Conservation (phyloP, 2,113 vertebrate genomes). For the Phycodurus eques region DNA sequence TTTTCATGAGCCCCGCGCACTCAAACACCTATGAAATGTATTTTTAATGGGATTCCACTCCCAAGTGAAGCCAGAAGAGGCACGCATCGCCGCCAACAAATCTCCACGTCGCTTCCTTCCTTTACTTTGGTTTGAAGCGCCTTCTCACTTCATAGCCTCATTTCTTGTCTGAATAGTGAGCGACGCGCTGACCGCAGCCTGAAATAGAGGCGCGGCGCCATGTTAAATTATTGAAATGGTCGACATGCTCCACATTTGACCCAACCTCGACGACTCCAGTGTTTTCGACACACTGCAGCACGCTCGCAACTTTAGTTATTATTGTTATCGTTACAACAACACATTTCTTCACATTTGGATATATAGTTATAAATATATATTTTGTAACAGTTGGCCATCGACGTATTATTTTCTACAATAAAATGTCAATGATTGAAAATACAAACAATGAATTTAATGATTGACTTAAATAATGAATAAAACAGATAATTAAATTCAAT, state of each 20-base stretch:
- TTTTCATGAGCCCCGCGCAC: conserved; percentile 36
- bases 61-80: conserved; percentile 22
- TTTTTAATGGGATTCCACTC: conserved; percentile 46
- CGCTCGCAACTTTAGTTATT: neutral
- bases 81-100: neutral
- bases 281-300: conserved; percentile 29
- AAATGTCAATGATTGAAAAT: too few relatives aligned
- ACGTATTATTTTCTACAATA: too few relatives aligned
- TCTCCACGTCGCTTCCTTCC: neutral
- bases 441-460: too few relatives aligned
- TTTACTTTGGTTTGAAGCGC: neutral
- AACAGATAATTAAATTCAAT: too few relatives aligned
- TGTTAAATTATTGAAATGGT: conserved; percentile 67
- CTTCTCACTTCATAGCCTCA: conserved; percentile 4
- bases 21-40: conserved; percentile 34
- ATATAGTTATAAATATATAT: too few relatives aligned
- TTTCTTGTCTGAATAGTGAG: conserved; percentile 37
- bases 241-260: conserved; percentile 37
- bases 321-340: neutral
- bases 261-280: conserved; percentile 26
- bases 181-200: conserved; percentile 26
- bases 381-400: too few relatives aligned
- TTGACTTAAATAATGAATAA: too few relatives aligned
- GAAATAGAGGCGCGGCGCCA: conserved; percentile 61
- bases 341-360: too few relatives aligned